These are phyloP conservation scores for Cataglyphis rosenhaueri DNA, from an alignment of 2,888 invertebrate genomes.

Conservation along the genomic window DNA sequence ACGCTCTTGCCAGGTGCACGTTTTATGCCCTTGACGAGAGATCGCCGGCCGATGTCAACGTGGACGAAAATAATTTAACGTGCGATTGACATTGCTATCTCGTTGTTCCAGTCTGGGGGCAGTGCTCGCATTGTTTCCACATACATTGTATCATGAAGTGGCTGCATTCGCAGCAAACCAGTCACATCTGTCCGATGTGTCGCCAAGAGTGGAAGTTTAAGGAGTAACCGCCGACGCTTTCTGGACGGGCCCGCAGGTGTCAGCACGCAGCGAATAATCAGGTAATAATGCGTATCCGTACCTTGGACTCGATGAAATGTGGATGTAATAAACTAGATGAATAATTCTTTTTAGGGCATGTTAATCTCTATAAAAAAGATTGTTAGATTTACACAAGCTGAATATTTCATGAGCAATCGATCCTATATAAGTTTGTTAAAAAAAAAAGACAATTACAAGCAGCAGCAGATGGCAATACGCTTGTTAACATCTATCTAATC, in stretches of 20 bases:
- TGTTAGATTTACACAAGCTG: not conserved
- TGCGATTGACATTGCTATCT: not conserved
- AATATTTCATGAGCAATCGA: not conserved
- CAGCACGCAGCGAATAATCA: conserved; percentile 77
- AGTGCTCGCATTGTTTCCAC: conserved; percentile 99
- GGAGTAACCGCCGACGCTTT: conserved; percentile 85
- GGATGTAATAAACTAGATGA: not conserved
- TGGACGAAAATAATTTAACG: conserved; percentile 38
- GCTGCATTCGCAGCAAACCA: conserved; percentile 96
- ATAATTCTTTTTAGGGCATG: not conserved
- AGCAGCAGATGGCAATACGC: not conserved
- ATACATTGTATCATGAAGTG: conserved; percentile 99
- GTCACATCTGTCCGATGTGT: conserved; percentile 98
- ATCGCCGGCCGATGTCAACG: conserved; percentile 3
- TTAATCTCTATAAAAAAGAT: not conserved
- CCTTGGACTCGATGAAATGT: not conserved
- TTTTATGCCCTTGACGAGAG: conserved; percentile 2
- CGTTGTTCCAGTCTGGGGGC: conserved; percentile 93
- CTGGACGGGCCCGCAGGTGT: conserved; percentile 78
- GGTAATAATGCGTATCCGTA: conserved; percentile 67
- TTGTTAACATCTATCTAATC: not conserved
- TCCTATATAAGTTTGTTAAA: not conserved
- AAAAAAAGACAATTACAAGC: not conserved
- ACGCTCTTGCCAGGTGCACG: conserved; percentile 46
- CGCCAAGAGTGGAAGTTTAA: conserved; percentile 99